These are phyloP conservation scores for Philhelius pedissequus DNA, from an alignment of 2,888 invertebrate genomes.

Conservation along the genomic window DNA sequence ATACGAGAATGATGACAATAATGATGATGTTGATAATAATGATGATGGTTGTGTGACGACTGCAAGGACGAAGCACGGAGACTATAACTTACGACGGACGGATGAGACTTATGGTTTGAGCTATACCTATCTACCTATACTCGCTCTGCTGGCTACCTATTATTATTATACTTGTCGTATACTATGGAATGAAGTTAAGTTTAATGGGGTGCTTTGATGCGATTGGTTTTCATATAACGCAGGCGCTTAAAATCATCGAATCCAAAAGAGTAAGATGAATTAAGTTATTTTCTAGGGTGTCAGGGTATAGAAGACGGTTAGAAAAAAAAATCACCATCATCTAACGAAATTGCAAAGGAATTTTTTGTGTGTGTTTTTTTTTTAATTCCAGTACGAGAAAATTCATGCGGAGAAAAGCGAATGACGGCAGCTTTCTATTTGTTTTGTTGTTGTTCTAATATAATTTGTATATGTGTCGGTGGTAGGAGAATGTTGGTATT, in stretches of 20 bases:
- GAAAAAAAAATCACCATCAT: constrained; percentile 37
- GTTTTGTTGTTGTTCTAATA: constrained; percentile 11
- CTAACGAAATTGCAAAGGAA: constrained; percentile 60
- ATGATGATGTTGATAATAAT: constrained; percentile 58
- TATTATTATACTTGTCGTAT: constrained; percentile 44
- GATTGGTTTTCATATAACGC: constrained; percentile 80
- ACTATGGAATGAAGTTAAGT: constrained; percentile 74
- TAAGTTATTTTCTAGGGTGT: constrained; percentile 67
- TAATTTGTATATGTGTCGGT: neutral
- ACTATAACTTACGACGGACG: constrained; percentile 60
- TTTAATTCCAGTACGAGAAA: constrained; percentile 8
- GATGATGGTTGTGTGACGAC: constrained; percentile 56
- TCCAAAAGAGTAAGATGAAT: constrained; percentile 71
- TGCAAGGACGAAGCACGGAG: constrained; percentile 64
- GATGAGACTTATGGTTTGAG: constrained; percentile 33
- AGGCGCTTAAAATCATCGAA: constrained; percentile 80
- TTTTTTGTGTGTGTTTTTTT: constrained; percentile 26
- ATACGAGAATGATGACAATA: constrained; percentile 5
- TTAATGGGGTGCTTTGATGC: constrained; percentile 80
- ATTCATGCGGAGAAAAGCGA: constrained; percentile 41
- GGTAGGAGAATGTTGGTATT: constrained; percentile 13
- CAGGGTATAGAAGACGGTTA: constrained; percentile 53
- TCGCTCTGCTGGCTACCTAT: neutral
- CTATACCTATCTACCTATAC: neutral
- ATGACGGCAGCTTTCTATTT: constrained; percentile 39